These are phyloP conservation scores for Thera britannica DNA, from an alignment of 2,888 invertebrate species.

Conservation along the genomic window DNA sequence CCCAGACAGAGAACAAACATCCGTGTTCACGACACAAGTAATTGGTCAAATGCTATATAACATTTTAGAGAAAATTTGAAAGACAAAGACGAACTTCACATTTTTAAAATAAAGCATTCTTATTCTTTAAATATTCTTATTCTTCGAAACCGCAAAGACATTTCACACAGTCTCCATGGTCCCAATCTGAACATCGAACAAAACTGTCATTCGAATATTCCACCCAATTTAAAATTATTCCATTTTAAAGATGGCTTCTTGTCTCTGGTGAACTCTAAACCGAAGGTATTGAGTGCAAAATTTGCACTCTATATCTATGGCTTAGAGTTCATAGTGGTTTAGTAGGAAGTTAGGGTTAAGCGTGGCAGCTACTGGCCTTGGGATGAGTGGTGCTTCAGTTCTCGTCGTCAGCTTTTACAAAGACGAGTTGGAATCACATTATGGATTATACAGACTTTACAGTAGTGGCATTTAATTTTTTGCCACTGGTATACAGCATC, in stretches of 20 bases:
- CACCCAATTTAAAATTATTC: constrained; percentile 12
- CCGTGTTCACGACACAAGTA: too few species aligned
- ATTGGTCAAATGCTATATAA: too few species aligned
- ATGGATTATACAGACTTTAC: neutral
- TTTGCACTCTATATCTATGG: neutral
- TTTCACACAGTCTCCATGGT: neutral
- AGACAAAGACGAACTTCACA: too few species aligned
- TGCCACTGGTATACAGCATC: too few species aligned
- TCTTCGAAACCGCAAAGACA: neutral
- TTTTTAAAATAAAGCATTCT: too few species aligned
- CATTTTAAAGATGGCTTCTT: constrained; percentile 5
- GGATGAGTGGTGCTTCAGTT: constrained; percentile 30
- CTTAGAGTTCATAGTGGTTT: constrained; percentile 3
- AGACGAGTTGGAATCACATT: constrained; percentile 17
- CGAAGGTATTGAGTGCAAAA: neutral
- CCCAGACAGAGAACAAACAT: too few species aligned
- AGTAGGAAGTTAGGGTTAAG: constrained; percentile 1
- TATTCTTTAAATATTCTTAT: too few species aligned
- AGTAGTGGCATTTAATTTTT: neutral
- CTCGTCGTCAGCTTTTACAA: constrained; percentile 29
- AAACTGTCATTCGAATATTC: constrained; percentile 1
- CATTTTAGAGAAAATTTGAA: too few species aligned
- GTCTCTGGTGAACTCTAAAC: too few species aligned
- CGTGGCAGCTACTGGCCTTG: constrained; percentile 25
- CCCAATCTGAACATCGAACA: neutral